phyloP scores from a whole-genome alignment of 2,888 invertebrate species.

The Nematopogon swammerdamellus region DNA sequence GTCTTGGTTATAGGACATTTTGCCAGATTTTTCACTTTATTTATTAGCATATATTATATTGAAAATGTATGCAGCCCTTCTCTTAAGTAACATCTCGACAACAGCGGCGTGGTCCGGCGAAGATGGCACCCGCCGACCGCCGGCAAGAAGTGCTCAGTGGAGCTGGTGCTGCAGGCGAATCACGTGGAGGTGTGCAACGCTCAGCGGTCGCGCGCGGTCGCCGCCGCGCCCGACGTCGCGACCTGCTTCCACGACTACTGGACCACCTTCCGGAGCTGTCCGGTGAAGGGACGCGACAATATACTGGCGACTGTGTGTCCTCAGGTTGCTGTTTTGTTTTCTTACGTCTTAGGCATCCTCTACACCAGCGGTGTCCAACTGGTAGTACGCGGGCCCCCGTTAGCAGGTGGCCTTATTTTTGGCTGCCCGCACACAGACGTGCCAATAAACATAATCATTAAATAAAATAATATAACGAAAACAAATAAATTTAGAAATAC shows the following conservation, averaged over 20 bases:
- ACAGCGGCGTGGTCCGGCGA: constrained; percentile 72
- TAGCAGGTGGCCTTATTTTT: no score
- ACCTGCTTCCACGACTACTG: constrained; percentile 72
- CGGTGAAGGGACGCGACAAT: constrained; percentile 70
- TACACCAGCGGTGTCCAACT: no score
- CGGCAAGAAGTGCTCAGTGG: constrained; percentile 65
- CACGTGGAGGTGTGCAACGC: constrained; percentile 64
- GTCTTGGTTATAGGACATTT: no score
- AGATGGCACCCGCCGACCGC: constrained; percentile 64
- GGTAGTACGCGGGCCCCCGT: no score
- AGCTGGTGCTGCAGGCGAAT: constrained; percentile 69
- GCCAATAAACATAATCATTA: no score
- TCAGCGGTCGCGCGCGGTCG: constrained; percentile 37
- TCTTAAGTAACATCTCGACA: constrained; percentile 3
- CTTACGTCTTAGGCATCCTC: no score
- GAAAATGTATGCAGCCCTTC: not conserved
- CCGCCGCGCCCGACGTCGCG: constrained; percentile 62
- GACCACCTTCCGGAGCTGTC: constrained; percentile 59
- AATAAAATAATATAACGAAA: no score
- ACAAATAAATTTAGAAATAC: no score
- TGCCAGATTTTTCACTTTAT: no score
- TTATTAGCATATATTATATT: not conserved
- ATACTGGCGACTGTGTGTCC: constrained; percentile 81
- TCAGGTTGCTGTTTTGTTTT: no score
- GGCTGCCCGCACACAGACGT: no score